These are phyloP conservation scores for Drosophila leontia DNA, from an alignment of 1,140 invertebrate species.

Conservation along the genomic window DNA sequence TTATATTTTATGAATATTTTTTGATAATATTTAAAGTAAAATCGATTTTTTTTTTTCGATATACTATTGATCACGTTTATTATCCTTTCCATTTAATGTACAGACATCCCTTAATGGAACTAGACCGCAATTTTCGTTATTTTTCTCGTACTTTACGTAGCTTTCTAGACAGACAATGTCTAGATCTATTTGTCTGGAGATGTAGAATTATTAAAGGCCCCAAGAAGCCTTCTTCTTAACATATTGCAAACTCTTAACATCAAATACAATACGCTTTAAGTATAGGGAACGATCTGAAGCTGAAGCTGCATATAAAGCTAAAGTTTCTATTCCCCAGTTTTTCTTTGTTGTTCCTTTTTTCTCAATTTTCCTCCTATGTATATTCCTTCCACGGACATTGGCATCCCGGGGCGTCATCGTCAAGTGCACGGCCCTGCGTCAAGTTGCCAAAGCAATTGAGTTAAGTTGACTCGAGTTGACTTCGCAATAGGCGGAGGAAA, in stretches of 20 bases:
- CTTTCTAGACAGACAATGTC: neutral
- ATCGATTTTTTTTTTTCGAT: too few relatives aligned
- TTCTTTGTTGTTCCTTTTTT: slow-evolving; percentile 13
- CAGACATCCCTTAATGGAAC: too few relatives aligned
- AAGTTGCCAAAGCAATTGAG: slow-evolving; percentile 64
- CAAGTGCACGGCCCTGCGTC: slow-evolving; percentile 57
- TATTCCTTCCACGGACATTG: slow-evolving; percentile 7
- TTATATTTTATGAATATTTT: too few relatives aligned
- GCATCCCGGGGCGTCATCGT: slow-evolving; percentile 42
- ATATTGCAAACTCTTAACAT: neutral
- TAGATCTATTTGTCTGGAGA: neutral
- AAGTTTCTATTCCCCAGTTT: neutral
- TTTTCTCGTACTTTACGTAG: too few relatives aligned
- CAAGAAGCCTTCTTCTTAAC: neutral
- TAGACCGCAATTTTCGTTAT: neutral
- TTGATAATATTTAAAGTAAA: too few relatives aligned
- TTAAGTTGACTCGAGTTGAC: slow-evolving; percentile 47
- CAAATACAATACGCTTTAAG: neutral
- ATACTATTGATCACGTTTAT: too few relatives aligned
- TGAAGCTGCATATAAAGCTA: neutral
- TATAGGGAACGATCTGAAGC: too few relatives aligned
- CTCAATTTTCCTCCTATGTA: neutral
- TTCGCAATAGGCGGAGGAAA: slow-evolving; percentile 2
- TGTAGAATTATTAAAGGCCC: neutral
- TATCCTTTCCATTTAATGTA: too few relatives aligned